These are phyloP conservation scores for Zaprionus tsacasi DNA, from an alignment of 1,140 invertebrate species.

Conservation along the genomic window DNA sequence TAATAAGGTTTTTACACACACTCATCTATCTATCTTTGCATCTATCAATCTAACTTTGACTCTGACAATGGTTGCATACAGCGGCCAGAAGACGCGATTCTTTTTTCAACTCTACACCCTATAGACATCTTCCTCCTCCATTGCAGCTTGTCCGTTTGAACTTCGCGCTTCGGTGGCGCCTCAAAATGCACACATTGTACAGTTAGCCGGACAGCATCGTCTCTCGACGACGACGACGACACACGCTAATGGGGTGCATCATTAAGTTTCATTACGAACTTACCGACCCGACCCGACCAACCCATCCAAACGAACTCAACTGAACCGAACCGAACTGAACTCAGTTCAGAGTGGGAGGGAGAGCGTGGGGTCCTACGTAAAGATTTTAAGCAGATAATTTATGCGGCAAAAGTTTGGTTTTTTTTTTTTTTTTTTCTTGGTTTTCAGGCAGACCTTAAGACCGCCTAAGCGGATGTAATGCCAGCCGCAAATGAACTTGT, in stretches of 20 bases:
- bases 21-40: constrained; percentile 8
- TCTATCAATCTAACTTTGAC: constrained; percentile 20
- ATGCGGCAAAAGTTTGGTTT: constrained; percentile 52
- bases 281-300: neutral
- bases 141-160: constrained; percentile 29
- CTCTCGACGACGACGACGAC: constrained; percentile 29
- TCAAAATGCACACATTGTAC: constrained; percentile 65
- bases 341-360: constrained; percentile 2
- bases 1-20: neutral
- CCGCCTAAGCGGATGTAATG: constrained; percentile 70
- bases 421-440: constrained; percentile 5
- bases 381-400: constrained; percentile 50
- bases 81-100: too few relatives aligned
- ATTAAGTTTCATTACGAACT: constrained; percentile 73
- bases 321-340: constrained; percentile 8
- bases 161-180: constrained; percentile 64
- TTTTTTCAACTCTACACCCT: neutral
- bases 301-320: constrained; percentile 6
- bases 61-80: constrained; percentile 22
- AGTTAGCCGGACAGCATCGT: constrained; percentile 40
- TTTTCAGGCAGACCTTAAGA: constrained; percentile 24
- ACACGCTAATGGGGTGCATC: constrained; percentile 67
- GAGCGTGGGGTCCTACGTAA: constrained; percentile 11
- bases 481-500: constrained; percentile 77
- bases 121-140: neutral